Base-by-base conservation (phyloP, 2,888 invertebrate species). In the Caenorhabditis wallacei region DNA sequence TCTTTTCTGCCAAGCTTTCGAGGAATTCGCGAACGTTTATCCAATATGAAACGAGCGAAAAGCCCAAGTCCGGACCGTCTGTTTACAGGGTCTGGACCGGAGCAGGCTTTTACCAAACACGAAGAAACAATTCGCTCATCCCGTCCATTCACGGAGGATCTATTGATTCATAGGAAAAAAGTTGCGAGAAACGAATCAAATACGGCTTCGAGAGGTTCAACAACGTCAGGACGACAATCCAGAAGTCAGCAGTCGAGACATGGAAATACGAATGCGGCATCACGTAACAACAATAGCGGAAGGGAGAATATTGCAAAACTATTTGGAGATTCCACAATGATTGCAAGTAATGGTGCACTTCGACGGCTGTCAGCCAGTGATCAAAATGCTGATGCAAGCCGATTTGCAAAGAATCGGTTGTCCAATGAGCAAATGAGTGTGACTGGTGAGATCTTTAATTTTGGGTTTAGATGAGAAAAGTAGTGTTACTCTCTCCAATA, bases 1-100 rank as follows among this genome's bases (percentile, higher is more conserved):
- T 82, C 82, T 35, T 82, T 82, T 24, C 57, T 82, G 24, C 82
- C 82, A 1, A 82, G 78, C 43, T 82, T 82, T 26, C 76, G 82
- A 0, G 82, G 71, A 18, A 66, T 82, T 54, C 66, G 68, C 18
- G 59, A 76, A 26, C 48, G 72, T 0, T 40, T 82, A 22, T 37
- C 71, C 22, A 76, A 71, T 22, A 76, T 76, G 66, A 76, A 78
- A 30, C 43, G 78, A 2, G 51, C 69, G 4, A 82, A 78, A 20
- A 72, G 68, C 35, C 82, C 82, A 11, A 76, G 76, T 40, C 76
- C 82, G 7, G 71, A 72, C 16, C 51, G 82, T 11, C 46, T 76
- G 11, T 70, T 26, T 35, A 69, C 78, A 13, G 78, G 78, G 10
- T 53, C 43, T 18, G 59, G 2, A n/a, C 3, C 53, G 22, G 30